Base-by-base conservation (phyloP, 2,797 vertebrate species). In the Sebastes matsubarae region DNA sequence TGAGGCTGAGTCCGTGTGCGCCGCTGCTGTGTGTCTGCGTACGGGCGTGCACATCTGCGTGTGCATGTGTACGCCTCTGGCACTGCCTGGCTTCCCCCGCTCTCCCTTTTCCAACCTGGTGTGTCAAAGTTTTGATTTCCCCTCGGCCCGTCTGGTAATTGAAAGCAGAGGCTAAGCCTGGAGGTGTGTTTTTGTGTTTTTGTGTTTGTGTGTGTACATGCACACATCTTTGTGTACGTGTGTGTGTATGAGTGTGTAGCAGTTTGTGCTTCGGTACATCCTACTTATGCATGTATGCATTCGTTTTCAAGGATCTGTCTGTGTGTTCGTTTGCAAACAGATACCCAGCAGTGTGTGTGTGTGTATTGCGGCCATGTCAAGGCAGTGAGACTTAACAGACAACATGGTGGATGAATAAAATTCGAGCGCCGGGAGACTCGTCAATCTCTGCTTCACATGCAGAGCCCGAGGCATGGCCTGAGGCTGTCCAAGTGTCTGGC, bases 51-150 rank as follows among this genome's bases (percentile, higher is more conserved):
- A 27, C 10, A 3, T 2, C 2, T 2, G 60, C 5, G 85, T 80
- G 87, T 80, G 87, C 72, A 22, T 0, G 63, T 55, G 42, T 68
- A 20, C 13, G 83, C 91, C 92, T 90, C 88, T 79, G 88, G 93
- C 92, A 61, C 83, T 61, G 81, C 91, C 86, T 81, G 78, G 77
- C 86, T 92, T 83, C 82, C 80, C 80, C 57, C 65, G 83, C 87
- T 90, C 88, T 92, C 84, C 84, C 22, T 92, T 82, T 86, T 69
- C 84, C 90, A 92, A 91, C 88, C 82, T 24, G 87, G 82, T 87
- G 84, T 92, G 91, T 93, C 91, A 94, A 84, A 92, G 85, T 93
- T 94, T 93, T 93, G 93, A 94, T 94, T 94, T 94, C 93, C 93
- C 93, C 85, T 90, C 64, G 93, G 90, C 24, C 89, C 24, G 64